Evolutionary conservation across 2,113 vertebrate species (phyloP).

Genomic region (Rhabdomys dilectus): DNA sequence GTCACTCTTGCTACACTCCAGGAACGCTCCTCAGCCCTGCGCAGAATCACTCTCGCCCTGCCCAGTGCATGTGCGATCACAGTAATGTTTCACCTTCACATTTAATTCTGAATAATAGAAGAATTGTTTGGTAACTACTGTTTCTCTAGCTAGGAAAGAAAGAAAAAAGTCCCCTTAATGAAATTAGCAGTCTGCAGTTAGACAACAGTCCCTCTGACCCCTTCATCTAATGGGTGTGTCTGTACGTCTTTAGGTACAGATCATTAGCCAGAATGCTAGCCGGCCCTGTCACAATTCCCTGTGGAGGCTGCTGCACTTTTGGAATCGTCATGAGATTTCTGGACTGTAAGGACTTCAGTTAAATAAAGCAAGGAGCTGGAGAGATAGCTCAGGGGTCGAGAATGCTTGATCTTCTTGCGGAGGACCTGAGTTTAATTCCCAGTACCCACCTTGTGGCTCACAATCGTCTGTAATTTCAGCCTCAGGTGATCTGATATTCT

Average conservation of each 20-base stretch:
- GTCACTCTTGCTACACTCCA: background rate
- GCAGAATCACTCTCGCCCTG: background rate
- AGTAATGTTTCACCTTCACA: background rate
- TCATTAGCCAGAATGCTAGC: background rate
- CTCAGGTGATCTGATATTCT: background rate
- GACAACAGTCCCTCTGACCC: background rate
- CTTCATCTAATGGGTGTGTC: slow-evolving; percentile 40
- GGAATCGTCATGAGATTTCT: background rate
- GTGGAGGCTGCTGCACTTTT: slow-evolving; percentile 28
- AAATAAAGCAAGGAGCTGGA: background rate
- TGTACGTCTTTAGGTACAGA: background rate
- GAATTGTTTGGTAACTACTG: slow-evolving; percentile 31
- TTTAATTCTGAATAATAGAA: slow-evolving; percentile 32
- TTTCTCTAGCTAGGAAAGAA: slow-evolving; percentile 48
- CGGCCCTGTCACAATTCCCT: background rate
- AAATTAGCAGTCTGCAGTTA: slow-evolving; percentile 27
- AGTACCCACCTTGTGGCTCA: background rate
- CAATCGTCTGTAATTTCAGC: background rate
- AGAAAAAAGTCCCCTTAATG: slow-evolving; percentile 46
- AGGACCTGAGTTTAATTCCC: background rate
- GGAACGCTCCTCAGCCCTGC: background rate
- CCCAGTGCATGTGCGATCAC: background rate
- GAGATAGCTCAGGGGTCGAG: background rate
- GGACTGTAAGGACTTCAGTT: background rate
- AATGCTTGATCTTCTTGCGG: background rate